Evolutionary conservation across 2,113 vertebrate species (phyloP), one percentile per base, ranked within the genome.

Genomic region (Callorhinus ursinus): DNA sequence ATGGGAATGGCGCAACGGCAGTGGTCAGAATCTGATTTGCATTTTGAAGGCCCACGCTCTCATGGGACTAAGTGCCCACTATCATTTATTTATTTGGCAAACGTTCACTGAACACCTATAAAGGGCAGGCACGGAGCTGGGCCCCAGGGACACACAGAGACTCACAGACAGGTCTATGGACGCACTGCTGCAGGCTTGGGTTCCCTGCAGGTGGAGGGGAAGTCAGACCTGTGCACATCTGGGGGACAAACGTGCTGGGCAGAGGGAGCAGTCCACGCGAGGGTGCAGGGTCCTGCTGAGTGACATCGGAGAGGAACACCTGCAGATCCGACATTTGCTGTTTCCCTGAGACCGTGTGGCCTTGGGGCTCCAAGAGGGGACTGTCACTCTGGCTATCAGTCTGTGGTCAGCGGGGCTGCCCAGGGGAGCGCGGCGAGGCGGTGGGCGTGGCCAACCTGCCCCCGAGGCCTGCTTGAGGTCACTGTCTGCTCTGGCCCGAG

Each of bases 321-420:
- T 1, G 11, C 16, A 1, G 57, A 18, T 16, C n/a, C 4, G 0
- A 1, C 2, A 0, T 0, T 0, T 5, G 22, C 7, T 0, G 13
- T 2, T 21, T 24, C 36, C 1, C 15, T 22, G 11, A 9, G 12
- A 3, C 2, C 2, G 0, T 5, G 31, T 24, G 61, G 81, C 67
- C 69, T 46, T 1, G 3, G 11, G 53, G 33, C 49, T 55, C 83
- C 33, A 19, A 3, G 24, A 18, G 0, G 59, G 33, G 5, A 3
- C 3, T 31, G 4, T 0, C 0, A 0, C 46, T 19, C 7, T 1
- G 49, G 12, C 11, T 16, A 0, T 2, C 0, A 0, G 26, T 15
- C 42, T 24, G 24, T 0, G 19, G 42, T 22, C 28, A 0, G 18
- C 1, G n/a, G 4, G 33, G 65, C 42, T 4, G 77, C 18, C 33